A percentile compares a stretch with the other conserved stretches of the same genome.
These are phyloP conservation scores for Oxygymnocypris stewartii DNA, from an alignment of 2,113 vertebrate genomes.

Conservation along the genomic window DNA sequence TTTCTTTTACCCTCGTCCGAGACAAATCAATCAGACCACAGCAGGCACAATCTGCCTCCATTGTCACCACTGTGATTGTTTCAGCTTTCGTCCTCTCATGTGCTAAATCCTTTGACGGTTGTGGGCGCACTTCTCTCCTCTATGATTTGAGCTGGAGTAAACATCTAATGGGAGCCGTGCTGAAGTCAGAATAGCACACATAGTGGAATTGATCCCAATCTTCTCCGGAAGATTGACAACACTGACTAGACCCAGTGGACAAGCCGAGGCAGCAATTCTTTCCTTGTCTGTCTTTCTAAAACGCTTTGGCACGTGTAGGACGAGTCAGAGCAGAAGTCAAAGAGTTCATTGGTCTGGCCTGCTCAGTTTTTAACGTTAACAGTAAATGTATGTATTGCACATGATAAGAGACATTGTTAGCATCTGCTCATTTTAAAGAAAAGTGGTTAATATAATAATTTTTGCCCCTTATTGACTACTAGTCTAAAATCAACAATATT, in stretches of 20 bases:
- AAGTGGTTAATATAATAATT: neutral
- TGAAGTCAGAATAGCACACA: constrained; percentile 44
- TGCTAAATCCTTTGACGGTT: constrained; percentile 43
- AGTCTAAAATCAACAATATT: neutral
- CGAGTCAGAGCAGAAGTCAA: neutral
- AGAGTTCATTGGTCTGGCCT: neutral
- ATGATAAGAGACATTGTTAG: neutral
- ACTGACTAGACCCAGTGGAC: constrained; percentile 1
- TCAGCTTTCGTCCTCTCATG: constrained; percentile 13
- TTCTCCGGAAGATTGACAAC: constrained; percentile 49
- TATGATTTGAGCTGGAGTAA: constrained; percentile 37
- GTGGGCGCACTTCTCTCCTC: constrained; percentile 24
- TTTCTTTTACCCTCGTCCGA: constrained; percentile 11
- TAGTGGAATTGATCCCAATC: constrained; percentile 48
- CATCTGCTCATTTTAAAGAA: neutral
- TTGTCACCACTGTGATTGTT: constrained; percentile 36
- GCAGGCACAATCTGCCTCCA: constrained; percentile 32
- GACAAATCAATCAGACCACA: constrained; percentile 36
- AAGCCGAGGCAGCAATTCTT: constrained; percentile 6
- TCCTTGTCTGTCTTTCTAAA: constrained; percentile 10
- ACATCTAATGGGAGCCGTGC: constrained; percentile 51
- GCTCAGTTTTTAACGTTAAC: neutral
- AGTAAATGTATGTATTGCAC: neutral
- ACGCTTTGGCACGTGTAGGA: neutral
- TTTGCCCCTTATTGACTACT: neutral